Percentiles rank a stretch among this genome's conserved stretches.
Evolutionary conservation across 2,888 invertebrate species (phyloP).

Genomic region (Drosophila trichaetosa): DNA sequence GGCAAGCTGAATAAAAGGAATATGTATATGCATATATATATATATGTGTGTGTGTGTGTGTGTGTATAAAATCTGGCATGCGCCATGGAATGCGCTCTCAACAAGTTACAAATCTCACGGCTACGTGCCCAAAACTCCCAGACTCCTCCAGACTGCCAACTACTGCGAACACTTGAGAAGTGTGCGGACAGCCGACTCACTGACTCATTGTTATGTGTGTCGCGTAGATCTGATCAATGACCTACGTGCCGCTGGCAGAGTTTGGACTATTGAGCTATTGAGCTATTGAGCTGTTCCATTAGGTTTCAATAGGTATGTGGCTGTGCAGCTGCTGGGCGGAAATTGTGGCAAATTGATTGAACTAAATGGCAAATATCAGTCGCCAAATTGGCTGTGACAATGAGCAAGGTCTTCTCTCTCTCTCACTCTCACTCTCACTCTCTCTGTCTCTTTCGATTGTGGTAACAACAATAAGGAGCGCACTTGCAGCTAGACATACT

Average conservation of each 20-base stretch:
- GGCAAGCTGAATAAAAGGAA: constrained; percentile 1
- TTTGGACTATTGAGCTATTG: constrained; percentile 13
- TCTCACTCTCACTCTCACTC: neutral
- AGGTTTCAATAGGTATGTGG: constrained; percentile 67
- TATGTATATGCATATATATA: neutral
- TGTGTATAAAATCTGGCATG: constrained; percentile 58
- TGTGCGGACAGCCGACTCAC: constrained; percentile 43
- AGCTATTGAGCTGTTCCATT: constrained; percentile 71
- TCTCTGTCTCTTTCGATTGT: neutral
- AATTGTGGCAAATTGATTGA: constrained; percentile 80
- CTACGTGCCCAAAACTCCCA: constrained; percentile 53
- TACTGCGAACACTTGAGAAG: neutral
- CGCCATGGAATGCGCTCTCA: constrained; percentile 54
- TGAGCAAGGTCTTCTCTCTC: constrained; percentile 31
- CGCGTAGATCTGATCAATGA: constrained; percentile 83
- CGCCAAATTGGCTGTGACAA: constrained; percentile 76
- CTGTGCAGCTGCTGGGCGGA: constrained; percentile 41
- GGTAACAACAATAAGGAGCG: constrained; percentile 31
- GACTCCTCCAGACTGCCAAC: neutral
- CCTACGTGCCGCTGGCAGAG: constrained; percentile 71
- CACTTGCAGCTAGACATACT: constrained; percentile 70
- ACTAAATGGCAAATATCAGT: constrained; percentile 77
- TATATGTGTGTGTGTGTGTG: constrained; percentile 17
- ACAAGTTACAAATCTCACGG: constrained; percentile 64
- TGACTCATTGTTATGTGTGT: constrained; percentile 79